phyloP scores from a whole-genome alignment of 2,888 invertebrate species.

The Andrena dorsata region DNA sequence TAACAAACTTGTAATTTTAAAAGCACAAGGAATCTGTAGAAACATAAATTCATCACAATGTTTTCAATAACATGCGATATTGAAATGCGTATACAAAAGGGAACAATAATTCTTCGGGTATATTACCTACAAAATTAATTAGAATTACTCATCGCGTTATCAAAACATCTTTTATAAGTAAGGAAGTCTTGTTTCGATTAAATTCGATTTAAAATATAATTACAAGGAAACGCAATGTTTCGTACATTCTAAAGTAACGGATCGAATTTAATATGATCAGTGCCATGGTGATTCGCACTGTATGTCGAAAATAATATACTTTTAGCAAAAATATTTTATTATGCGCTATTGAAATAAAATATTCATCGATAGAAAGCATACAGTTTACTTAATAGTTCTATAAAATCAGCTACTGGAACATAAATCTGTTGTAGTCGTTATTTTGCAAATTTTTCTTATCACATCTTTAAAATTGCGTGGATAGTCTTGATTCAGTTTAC shows the following conservation, averaged over 20 bases:
- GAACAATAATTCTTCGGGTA: conserved; percentile 6
- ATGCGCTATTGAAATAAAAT: conserved; percentile 40
- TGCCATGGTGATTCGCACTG: conserved; percentile 10
- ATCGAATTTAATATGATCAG: conserved; percentile 33
- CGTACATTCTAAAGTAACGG: conserved; percentile 23
- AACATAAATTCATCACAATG: conserved; percentile 27
- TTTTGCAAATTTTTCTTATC: conserved; percentile 20
- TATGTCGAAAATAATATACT: conserved; percentile 41
- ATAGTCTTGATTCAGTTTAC: conserved; percentile 9
- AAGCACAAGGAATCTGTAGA: conserved; percentile 14
- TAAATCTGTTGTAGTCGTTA: conserved; percentile 13
- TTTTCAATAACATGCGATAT: neutral
- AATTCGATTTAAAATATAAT: conserved; percentile 15
- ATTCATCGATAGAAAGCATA: conserved; percentile 38
- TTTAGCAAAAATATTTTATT: conserved; percentile 53
- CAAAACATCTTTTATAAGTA: conserved; percentile 24
- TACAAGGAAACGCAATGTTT: conserved; percentile 8
- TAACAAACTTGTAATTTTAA: conserved; percentile 36
- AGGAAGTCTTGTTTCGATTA: conserved; percentile 17
- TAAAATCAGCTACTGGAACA: conserved; percentile 25
- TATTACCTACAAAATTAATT: conserved; percentile 25
- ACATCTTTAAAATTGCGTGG: conserved; percentile 34
- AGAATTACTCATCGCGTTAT: conserved; percentile 8
- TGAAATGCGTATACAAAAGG: conserved; percentile 6
- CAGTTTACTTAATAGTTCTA: conserved; percentile 9